Conservation (phyloP, 2,888 invertebrate species). For the Entomobrya multifasciata region DNA sequence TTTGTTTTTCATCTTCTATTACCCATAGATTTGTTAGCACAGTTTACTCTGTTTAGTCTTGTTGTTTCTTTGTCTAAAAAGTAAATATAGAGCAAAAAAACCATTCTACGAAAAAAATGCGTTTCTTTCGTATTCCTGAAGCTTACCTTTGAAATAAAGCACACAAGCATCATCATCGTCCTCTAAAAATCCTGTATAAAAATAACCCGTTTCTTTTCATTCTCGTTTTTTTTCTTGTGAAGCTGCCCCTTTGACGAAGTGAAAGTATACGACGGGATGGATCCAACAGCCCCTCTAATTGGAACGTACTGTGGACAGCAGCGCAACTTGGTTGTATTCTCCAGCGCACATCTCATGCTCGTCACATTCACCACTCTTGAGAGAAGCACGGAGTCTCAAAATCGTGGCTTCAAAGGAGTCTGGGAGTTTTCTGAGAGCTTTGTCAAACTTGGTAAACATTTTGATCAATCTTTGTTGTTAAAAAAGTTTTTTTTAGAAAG, state of each 20-base stretch:
- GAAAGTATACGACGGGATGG: conserved; percentile 96
- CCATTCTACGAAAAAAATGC: too few relatives aligned
- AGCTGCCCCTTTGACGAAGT: conserved; percentile 99
- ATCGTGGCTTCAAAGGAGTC: conserved; percentile 98
- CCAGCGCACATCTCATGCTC: conserved; percentile 93
- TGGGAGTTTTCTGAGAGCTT: conserved; percentile 99
- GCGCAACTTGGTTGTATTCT: conserved; percentile 96
- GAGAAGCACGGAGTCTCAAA: conserved; percentile 96
- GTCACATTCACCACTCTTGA: conserved; percentile 95
- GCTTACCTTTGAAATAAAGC: too few relatives aligned
- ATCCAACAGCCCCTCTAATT: conserved; percentile 93
- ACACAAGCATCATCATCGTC: too few relatives aligned
- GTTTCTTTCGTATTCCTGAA: too few relatives aligned
- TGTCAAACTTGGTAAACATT: conserved; percentile 94
- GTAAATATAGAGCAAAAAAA: too few relatives aligned
- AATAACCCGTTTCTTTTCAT: too few relatives aligned
- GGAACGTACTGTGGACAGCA: conserved; percentile 99
- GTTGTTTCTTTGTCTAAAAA: too few relatives aligned
- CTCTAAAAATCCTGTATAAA: too few relatives aligned
- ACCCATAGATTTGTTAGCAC: too few relatives aligned
- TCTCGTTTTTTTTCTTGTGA: conserved; percentile 80
- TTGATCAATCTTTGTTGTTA: conserved; percentile 61
- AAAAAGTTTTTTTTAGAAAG: too few relatives aligned
- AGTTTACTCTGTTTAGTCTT: conserved; percentile 23
- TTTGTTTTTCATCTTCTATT: too few relatives aligned